These are phyloP conservation scores for Eublepharis macularius DNA, from an alignment of 2,113 vertebrate species.

Conservation along the genomic window DNA sequence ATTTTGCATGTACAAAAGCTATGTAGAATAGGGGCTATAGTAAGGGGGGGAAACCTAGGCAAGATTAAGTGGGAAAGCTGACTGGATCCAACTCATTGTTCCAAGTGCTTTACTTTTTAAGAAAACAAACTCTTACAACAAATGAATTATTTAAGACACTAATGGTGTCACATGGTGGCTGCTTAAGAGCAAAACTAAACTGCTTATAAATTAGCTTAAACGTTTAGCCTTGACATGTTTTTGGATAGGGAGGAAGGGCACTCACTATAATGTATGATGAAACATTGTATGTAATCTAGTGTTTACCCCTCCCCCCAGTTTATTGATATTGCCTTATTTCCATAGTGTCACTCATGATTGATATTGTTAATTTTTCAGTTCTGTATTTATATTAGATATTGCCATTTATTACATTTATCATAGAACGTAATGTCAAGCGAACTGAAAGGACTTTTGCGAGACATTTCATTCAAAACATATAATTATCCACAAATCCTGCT, in stretches of 20 bases:
- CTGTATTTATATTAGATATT: slow-evolving; percentile 76
- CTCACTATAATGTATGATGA: slow-evolving; percentile 34
- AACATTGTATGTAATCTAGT: slow-evolving; percentile 37
- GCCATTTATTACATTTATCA: slow-evolving; percentile 77
- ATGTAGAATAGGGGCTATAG: too few species aligned
- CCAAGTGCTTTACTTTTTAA: neutral
- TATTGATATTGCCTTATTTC: slow-evolving; percentile 65
- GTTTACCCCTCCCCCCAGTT: slow-evolving; percentile 48
- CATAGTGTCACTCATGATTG: slow-evolving; percentile 68
- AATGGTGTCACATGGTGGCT: neutral
- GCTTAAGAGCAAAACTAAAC: slow-evolving; percentile 8
- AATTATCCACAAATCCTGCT: slow-evolving; percentile 77
- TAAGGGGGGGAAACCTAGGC: too few species aligned
- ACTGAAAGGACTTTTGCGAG: slow-evolving; percentile 72
- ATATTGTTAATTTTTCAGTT: slow-evolving; percentile 76
- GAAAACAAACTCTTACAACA: neutral
- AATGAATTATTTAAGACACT: neutral
- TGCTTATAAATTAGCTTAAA: slow-evolving; percentile 6
- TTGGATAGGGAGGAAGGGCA: neutral
- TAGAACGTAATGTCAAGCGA: slow-evolving; percentile 70
- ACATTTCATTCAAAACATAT: slow-evolving; percentile 76
- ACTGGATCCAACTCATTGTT: neutral
- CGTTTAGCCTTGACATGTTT: slow-evolving; percentile 13
- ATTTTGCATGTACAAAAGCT: too few species aligned
- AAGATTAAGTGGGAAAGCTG: too few species aligned